A percentile compares a stretch with the other conserved stretches of the same genome.
Evolutionary conservation across 2,888 invertebrate species (phyloP).

Genomic region (Gymnoscelis rufifasciata): DNA sequence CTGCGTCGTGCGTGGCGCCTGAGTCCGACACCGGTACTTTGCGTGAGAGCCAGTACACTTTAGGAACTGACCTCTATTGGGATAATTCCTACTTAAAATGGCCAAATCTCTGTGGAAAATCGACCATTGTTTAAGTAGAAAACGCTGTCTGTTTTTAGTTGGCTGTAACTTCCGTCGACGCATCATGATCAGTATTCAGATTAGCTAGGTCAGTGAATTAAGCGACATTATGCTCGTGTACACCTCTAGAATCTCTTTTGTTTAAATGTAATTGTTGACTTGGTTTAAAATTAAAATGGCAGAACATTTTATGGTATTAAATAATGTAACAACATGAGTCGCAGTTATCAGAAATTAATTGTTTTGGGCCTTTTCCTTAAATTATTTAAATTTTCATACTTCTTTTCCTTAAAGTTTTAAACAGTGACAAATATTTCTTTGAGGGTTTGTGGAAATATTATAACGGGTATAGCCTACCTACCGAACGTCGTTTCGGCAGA

Average conservation of each 20-base stretch:
- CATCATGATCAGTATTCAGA: conserved; percentile 4
- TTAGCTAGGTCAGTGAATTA: conserved; percentile 7
- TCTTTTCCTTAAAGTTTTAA: no score
- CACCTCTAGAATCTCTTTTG: background rate
- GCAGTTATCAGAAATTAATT: no score
- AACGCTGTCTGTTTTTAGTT: conserved; percentile 15
- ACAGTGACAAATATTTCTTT: no score
- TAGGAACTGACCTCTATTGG: conserved; percentile 38
- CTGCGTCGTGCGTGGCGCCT: conserved; percentile 53
- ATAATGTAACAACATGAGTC: no score
- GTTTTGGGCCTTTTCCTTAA: no score
- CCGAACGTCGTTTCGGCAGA: no score
- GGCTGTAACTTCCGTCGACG: conserved; percentile 10
- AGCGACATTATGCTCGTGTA: conserved; percentile 11
- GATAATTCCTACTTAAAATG: conserved; percentile 13
- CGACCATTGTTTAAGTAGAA: conserved; percentile 15
- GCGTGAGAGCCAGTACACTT: conserved; percentile 47
- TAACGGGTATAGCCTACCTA: no score
- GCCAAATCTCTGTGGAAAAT: conserved; percentile 21
- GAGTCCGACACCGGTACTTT: conserved; percentile 31
- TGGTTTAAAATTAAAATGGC: no score
- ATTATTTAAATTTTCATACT: no score
- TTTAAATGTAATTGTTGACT: no score
- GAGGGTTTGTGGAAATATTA: no score
- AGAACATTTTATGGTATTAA: no score